phyloP scores from a whole-genome alignment of 2,797 vertebrate genomes.

The Mormyrus proboscirostris region DNA sequence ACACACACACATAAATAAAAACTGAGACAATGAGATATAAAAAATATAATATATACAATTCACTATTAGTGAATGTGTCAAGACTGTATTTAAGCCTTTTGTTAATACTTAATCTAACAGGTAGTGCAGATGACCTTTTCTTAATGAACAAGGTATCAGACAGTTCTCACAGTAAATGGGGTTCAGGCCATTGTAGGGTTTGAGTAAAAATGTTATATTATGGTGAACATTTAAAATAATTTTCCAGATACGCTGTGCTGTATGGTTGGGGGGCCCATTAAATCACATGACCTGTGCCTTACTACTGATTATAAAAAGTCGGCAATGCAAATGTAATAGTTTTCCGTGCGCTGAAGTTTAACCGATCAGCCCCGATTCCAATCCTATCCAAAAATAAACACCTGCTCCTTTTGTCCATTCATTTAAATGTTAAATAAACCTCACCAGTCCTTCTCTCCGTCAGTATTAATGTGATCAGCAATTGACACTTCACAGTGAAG shows the following conservation, averaged over 20 bases:
- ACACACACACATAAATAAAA: not conserved
- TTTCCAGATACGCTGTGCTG: not conserved
- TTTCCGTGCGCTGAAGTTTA: not conserved
- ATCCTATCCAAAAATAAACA: not conserved
- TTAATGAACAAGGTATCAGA: not conserved
- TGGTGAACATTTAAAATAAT: not conserved
- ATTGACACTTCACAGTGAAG: not conserved
- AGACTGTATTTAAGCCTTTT: not conserved
- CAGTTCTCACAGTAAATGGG: not conserved
- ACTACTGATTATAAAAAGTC: not conserved
- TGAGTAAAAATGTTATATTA: not conserved
- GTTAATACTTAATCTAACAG: not conserved
- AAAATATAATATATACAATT: not conserved
- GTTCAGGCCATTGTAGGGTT: not conserved
- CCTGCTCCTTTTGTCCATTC: not conserved
- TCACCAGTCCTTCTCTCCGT: not conserved
- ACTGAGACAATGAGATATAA: not conserved
- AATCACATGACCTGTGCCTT: not conserved
- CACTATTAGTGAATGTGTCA: not conserved
- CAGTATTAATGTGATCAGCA: not conserved
- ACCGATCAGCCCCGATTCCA: not conserved
- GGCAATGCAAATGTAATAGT: not conserved
- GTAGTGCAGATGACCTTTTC: not conserved
- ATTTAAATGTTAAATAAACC: not conserved
- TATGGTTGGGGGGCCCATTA: not conserved